Base-by-base conservation (phyloP, 2,888 invertebrate genomes). In the Callyntrura sp. region DNA sequence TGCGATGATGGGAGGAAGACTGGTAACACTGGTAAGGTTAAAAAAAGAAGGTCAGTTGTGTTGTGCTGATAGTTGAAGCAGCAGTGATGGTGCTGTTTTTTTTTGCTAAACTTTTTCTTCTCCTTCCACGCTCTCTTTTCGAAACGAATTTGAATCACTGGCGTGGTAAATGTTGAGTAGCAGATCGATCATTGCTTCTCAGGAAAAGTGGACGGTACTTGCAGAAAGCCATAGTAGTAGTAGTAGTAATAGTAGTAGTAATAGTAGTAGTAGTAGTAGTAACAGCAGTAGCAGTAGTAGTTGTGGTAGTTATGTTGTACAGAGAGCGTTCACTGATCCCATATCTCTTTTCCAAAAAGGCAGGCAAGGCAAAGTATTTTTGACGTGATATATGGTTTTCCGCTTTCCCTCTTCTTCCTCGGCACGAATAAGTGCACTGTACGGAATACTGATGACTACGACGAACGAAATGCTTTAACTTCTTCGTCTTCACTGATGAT, bases 301-400 rank as follows among this genome's bases (percentile, higher is more conserved):
- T 35, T 35, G 35, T 45, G 9, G 9, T 2, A 14, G 51, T 25
- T 55, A 55, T 79, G 51, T 25, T 55, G 78, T 79, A 35, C 35
- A 35, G 35, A 35, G 84, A 68, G 57, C 76, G 48, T 76, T 88
- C 88, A 25, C 68, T 57, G 85, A 89, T 89, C 85, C 79, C 89
- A 70, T 88, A 82, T 83, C 76, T 65, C 28, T 88, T 55, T 43
- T 9, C 45, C 23, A 48, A 57, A 35, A 35, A 82, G 68, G 65
- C 70, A 85, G 85, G 65, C 60, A 68, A 83, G 85, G 85, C 76
- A 85, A 90, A 70, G 55, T 55, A 62, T 85, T 81, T 85, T 76
- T 86, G 85, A 86, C 86, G 85, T 90, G 90, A 90, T 86, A 82
- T 90, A 90, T 90, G 86, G 85, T 70, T 82, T 90, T 86, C 90